Base-by-base conservation (phyloP, 2,797 vertebrate genomes). In the Chaetophractus vellerosus region DNA sequence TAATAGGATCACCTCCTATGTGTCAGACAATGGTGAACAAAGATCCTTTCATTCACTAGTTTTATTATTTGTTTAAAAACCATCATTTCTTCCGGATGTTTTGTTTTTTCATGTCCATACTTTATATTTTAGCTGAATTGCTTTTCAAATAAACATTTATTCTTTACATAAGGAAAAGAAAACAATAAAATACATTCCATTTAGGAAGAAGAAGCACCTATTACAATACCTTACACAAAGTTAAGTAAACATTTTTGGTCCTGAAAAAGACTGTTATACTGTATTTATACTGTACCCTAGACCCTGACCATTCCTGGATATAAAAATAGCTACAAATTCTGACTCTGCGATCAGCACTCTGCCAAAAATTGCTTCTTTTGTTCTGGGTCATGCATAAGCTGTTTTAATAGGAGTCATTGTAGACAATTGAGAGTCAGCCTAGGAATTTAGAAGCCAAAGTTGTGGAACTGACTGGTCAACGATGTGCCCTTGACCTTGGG, bases 321-420 rank as follows among this genome's bases (percentile, higher is more conserved):
- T 90, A 90, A 96, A 97, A 96, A 92, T 96, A 95, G 64, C 87
- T 68, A 3, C 33, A 71, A 36, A 83, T 36, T 75, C 87, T 79
- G 80, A 74, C 87, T 94, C 69, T 66, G 57, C 68, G 66, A 88
- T 89, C 81, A 82, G 68, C 74, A 45, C 28, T 57, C 31, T 88
- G 88, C 95, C 91, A 91, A 93, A 90, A 95, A 76, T 63, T 81
- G 66, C 74, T 55, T 57, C 52, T 76, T 92, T 80, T 93, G 63
- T 96, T 96, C 90, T 96, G 85, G 94, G 85, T 97, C 86, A 85
- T 57, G 57, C 76, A 68, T 93, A 97, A 96, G 68, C 95, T 96
- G 50, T 96, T 96, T 96, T 93, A 92, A 89, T 90, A 57, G 64
- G 55, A 86, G 81, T 61, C 31, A 12, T 7, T 41, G 45, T 68